A percentile compares a stretch with the other conserved stretches of the same genome.
Conservation (phyloP, 92 coral and sea anemone species). For the Epizoanthus stellaris region DNA sequence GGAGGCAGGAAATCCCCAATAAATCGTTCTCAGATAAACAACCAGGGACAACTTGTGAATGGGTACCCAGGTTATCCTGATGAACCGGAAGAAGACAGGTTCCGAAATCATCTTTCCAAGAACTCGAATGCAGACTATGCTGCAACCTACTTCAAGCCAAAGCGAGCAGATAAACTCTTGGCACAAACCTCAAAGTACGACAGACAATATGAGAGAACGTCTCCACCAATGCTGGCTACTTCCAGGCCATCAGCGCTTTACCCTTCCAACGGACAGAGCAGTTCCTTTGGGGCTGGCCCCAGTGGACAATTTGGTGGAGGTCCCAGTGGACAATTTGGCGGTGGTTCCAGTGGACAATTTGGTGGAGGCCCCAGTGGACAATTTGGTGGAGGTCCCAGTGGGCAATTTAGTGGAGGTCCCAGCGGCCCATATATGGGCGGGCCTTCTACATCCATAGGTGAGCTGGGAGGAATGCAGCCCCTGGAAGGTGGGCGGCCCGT, state of each 20-base stretch:
- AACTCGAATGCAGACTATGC: slow-evolving; percentile 79
- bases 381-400: slow-evolving; percentile 17
- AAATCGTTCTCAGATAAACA: slow-evolving; percentile 72
- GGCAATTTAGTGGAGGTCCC: slow-evolving; percentile 7
- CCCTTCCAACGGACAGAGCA: slow-evolving; percentile 14
- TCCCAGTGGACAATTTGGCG: slow-evolving; percentile 23
- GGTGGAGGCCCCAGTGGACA: slow-evolving; percentile 28
- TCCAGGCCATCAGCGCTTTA: slow-evolving; percentile 50
- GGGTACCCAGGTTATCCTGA: slow-evolving; percentile 73
- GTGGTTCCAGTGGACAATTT: slow-evolving; percentile 8
- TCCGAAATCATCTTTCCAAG: slow-evolving; percentile 78
- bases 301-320: slow-evolving; percentile 26
- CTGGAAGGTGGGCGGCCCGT: slow-evolving; percentile 73
- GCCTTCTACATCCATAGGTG: not conserved
- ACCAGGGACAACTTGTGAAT: slow-evolving; percentile 78
- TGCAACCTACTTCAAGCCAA: slow-evolving; percentile 89
- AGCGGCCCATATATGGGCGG: slow-evolving; percentile 27
- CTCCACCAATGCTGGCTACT: slow-evolving; percentile 57
- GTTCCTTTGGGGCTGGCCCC: slow-evolving; percentile 13
- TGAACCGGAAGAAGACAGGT: slow-evolving; percentile 84
- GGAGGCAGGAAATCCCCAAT: slow-evolving; percentile 76
- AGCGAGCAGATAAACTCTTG: slow-evolving; percentile 88
- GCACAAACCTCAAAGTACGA: slow-evolving; percentile 76
- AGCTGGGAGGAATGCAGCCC: slow-evolving; percentile 42
- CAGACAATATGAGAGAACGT: slow-evolving; percentile 62